phyloP scores from a whole-genome alignment of 2,113 vertebrate genomes.

The Psilopogon haemacephalus region DNA sequence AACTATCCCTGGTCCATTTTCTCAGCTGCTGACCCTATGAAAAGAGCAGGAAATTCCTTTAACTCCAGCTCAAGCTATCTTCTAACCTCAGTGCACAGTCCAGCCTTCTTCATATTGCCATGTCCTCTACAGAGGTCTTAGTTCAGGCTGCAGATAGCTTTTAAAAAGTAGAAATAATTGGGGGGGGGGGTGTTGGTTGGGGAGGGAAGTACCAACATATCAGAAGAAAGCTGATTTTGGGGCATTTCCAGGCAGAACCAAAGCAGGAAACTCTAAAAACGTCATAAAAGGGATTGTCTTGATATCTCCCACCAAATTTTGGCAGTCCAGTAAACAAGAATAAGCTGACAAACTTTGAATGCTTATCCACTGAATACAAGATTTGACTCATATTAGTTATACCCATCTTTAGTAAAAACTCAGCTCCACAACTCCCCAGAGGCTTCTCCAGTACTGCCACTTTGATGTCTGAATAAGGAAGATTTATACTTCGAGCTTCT shows the following conservation, averaged over 20 bases:
- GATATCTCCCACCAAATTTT: neutral
- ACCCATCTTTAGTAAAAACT: conserved; percentile 58
- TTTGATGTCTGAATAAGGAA: conserved; percentile 69
- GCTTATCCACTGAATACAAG: neutral
- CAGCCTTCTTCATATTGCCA: neutral
- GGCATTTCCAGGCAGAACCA: neutral
- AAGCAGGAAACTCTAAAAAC: conserved; percentile 32
- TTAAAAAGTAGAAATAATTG: neutral
- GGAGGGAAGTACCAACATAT: neutral
- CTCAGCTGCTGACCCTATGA: neutral
- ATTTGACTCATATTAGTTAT: conserved; percentile 15
- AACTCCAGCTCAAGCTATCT: neutral
- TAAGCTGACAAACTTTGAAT: conserved; percentile 1
- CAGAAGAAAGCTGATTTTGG: neutral
- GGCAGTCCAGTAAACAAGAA: neutral
- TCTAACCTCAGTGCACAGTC: neutral
- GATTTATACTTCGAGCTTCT: neutral
- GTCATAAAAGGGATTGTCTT: neutral
- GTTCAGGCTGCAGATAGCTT: neutral
- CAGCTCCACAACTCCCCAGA: neutral
- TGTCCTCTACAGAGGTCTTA: neutral
- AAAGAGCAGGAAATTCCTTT: neutral
- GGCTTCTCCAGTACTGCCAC: conserved; percentile 12
- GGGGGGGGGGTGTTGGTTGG: neutral
- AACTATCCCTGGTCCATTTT: neutral